phyloP scores from a whole-genome alignment of 1,140 invertebrate genomes.

The Danaus melanippus region DNA sequence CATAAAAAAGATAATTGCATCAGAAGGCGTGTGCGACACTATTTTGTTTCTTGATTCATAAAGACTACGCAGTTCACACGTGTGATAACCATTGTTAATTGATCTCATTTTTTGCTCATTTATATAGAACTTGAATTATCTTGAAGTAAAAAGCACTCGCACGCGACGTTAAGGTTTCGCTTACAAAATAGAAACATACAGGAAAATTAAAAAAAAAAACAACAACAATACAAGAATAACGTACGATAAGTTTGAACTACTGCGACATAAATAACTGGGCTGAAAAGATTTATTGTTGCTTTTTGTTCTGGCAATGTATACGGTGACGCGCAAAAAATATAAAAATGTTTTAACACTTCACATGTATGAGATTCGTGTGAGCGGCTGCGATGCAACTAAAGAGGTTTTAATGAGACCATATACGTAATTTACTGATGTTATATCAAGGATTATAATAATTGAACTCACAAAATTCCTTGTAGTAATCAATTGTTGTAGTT shows the following conservation, averaged over 20 bases:
- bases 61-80: constrained; percentile 22
- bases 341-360: background rate
- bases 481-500: constrained; percentile 16
- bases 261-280: too few relatives aligned
- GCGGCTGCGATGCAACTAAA: background rate
- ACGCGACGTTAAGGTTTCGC: constrained; percentile 15
- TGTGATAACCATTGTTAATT: constrained; percentile 22
- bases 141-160: constrained; percentile 17
- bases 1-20: constrained; percentile 6
- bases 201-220: background rate
- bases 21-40: constrained; percentile 11
- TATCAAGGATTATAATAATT: constrained; percentile 3
- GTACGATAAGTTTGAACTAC: too few relatives aligned
- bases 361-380: too few relatives aligned
- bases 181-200: constrained; percentile 7
- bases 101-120: constrained; percentile 18
- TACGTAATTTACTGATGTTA: background rate
- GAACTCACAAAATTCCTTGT: constrained; percentile 1
- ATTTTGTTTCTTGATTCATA: constrained; percentile 20
- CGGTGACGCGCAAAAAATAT: background rate
- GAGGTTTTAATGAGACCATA: background rate
- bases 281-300: too few relatives aligned
- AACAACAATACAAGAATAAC: too few relatives aligned
- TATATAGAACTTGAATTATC: constrained; percentile 13
- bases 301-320: too few relatives aligned